Percentiles rank a stretch among this genome's conserved stretches.
These are phyloP conservation scores for Drosophila melanocephala DNA, from an alignment of 2,888 invertebrate species.

Conservation along the genomic window DNA sequence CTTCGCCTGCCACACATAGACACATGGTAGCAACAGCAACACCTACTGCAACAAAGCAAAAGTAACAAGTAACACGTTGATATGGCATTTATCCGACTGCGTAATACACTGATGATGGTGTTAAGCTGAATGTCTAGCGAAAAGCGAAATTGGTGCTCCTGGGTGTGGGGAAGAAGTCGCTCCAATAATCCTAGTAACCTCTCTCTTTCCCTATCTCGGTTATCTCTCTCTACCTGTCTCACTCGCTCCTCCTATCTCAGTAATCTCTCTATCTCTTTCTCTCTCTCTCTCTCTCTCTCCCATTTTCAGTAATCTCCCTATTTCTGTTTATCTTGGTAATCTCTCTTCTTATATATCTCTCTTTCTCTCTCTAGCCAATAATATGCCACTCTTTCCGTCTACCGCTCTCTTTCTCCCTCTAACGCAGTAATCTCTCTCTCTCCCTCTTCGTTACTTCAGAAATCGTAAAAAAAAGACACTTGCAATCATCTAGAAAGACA, in stretches of 20 bases:
- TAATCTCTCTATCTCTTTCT: neutral
- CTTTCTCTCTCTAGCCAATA: no score
- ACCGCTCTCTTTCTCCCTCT: neutral
- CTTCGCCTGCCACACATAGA: slow-evolving; percentile 32
- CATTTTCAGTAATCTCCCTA: no score
- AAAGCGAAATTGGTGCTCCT: neutral
- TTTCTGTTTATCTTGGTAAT: neutral
- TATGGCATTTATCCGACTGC: neutral
- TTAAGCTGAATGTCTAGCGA: neutral
- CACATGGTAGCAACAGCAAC: slow-evolving; percentile 13
- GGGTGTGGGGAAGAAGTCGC: neutral
- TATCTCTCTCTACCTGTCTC: neutral
- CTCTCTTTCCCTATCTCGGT: neutral
- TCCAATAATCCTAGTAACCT: neutral
- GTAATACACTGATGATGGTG: neutral
- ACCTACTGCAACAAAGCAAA: slow-evolving; percentile 19
- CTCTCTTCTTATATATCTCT: neutral
- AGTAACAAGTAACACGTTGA: neutral
- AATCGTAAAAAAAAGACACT: neutral
- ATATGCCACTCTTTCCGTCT: neutral
- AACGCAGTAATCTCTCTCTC: neutral
- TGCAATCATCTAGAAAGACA: neutral
- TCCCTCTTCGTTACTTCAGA: neutral
- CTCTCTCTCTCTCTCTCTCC: neutral
- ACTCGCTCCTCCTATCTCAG: neutral